Evolutionary conservation across 2,888 invertebrate genomes (phyloP).

Genomic region (Phengaris arion): DNA sequence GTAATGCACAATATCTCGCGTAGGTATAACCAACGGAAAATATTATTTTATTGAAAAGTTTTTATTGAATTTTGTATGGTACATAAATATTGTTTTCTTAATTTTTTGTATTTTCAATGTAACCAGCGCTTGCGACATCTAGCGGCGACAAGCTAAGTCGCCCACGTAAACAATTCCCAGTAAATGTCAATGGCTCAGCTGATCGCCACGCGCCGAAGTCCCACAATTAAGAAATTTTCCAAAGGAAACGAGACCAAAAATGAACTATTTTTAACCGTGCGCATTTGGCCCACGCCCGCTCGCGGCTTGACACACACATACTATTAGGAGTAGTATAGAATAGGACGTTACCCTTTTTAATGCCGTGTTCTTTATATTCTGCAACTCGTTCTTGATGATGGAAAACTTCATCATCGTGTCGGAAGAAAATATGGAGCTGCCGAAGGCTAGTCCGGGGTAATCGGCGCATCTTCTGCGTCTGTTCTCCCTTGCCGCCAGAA

Average conservation of each 20-base stretch:
- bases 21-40: too few relatives aligned
- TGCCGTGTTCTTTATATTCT: slow-evolving; percentile 98
- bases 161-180: slow-evolving; percentile 72
- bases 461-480: slow-evolving; percentile 90
- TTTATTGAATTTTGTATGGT: too few relatives aligned
- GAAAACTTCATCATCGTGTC: slow-evolving; percentile 99
- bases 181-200: slow-evolving; percentile 73
- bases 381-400: slow-evolving; percentile 97
- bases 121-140: slow-evolving; percentile 56
- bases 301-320: slow-evolving; percentile 51
- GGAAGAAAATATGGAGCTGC: slow-evolving; percentile 95
- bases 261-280: slow-evolving; percentile 58
- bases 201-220: slow-evolving; percentile 65
- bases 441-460: slow-evolving; percentile 95
- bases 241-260: slow-evolving; percentile 67
- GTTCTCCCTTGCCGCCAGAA: slow-evolving; percentile 90
- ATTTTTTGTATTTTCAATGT: neutral
- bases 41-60: too few relatives aligned
- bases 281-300: slow-evolving; percentile 69
- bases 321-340: slow-evolving; percentile 65
- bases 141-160: slow-evolving; percentile 51
- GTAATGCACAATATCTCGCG: neutral
- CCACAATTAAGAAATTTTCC: slow-evolving; percentile 54
- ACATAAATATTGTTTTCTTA: too few relatives aligned
- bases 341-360: slow-evolving; percentile 93